Base-by-base conservation (phyloP, 2,888 invertebrate species). In the Amphiduros pacificus region DNA sequence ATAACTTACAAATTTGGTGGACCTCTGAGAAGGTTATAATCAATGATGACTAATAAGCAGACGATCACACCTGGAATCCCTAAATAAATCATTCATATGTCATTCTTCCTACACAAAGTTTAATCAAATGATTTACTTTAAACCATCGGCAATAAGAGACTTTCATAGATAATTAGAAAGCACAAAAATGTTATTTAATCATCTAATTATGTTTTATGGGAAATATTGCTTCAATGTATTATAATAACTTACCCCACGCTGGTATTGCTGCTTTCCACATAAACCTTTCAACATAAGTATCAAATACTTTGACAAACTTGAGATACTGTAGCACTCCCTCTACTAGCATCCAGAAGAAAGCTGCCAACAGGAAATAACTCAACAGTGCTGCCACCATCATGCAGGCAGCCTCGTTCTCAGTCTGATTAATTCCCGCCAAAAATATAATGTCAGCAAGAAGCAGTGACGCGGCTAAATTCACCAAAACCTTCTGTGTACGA, bases 331-430 rank as follows among this genome's bases (percentile, higher is more conserved):
- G 81, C 54, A 87, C 81, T 1, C 88, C 89, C 60, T 89, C 88
- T 60, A 90, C 87, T 24, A 89, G 79, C 89, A 90, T 90, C 90
- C 90, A 90, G 73, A 86, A 85, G 73, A 90, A 90, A 65, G 88
- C 86, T 1, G 88, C 86, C 51, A 90, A 79, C 36, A 90, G 86
- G 24, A 89, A 87, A 77, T 89, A 90, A 73, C 90, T 90, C 40
- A 90, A 77, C 3, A 87, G 70, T 6, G 87, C 86, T 3, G 89
- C 89, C 17, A 88, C 81, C 20, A 83, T 70, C 48, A 88, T 84
- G 73, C 90, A 90, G 41, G 83, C 67, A 49, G 79, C 78, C 56
- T 82, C 74, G 41, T 81, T 77, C 11, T 81, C 74, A 0, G 77
- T 79, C 65, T 75, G 74, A 36, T 78, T 73, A 24, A 82, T 72